A percentile compares a stretch with the other conserved stretches of the same genome.
These are phyloP conservation scores for Nyctibius bracteatus DNA, from an alignment of 2,113 vertebrate species.

Conservation along the genomic window DNA sequence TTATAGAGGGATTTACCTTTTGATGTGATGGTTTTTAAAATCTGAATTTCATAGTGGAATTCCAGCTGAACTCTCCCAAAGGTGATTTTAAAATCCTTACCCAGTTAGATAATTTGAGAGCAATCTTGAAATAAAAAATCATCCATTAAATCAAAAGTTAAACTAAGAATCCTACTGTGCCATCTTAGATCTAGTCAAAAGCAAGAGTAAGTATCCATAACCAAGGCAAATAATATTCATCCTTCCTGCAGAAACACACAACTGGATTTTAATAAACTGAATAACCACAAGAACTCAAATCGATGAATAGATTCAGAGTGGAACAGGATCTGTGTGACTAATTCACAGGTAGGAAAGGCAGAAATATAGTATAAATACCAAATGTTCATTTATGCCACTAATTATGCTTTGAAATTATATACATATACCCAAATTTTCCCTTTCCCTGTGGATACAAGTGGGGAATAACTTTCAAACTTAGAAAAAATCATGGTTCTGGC, in stretches of 20 bases:
- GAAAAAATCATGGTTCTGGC: background rate
- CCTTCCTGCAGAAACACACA: background rate
- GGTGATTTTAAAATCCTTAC: background rate
- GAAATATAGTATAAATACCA: background rate
- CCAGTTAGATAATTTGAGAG: background rate
- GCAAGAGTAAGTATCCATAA: background rate
- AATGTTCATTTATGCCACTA: background rate
- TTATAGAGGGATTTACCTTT: background rate
- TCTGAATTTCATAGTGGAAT: background rate
- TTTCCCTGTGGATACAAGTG: background rate
- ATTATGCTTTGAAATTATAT: background rate
- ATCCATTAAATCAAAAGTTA: background rate
- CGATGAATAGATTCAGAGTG: background rate
- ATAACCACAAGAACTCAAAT: background rate
- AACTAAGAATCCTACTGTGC: background rate
- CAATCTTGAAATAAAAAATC: background rate
- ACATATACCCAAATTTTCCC: background rate
- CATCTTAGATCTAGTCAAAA: background rate
- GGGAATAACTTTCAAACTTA: background rate
- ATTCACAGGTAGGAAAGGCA: background rate
- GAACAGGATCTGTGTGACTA: background rate
- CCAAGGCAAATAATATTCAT: background rate
- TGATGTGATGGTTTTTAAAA: background rate
- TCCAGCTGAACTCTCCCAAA: background rate
- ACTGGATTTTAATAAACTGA: background rate